A percentile compares a stretch with the other conserved stretches of the same genome.
These are phyloP conservation scores for Trachymyrmex septentrionalis DNA, from an alignment of 1,140 invertebrate genomes.

Conservation along the genomic window DNA sequence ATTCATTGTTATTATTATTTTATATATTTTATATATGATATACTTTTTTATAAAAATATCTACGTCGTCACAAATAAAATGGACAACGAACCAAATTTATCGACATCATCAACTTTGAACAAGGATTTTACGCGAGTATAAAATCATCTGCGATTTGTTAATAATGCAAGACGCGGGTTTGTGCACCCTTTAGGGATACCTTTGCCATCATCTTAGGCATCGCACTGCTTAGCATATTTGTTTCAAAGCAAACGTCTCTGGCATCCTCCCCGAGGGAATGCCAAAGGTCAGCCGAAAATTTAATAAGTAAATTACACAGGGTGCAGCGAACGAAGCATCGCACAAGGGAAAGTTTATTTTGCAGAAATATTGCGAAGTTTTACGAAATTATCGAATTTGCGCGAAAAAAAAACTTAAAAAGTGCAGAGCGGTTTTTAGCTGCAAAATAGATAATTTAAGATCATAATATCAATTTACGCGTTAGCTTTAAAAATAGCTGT, in stretches of 20 bases:
- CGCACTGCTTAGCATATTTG: conserved; percentile 84
- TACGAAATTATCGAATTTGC: conserved; percentile 23
- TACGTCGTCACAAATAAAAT: not conserved
- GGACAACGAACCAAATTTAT: not conserved
- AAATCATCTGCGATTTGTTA: conserved; percentile 32
- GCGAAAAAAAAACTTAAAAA: not conserved
- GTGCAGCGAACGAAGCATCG: conserved; percentile 45
- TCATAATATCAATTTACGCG: not conserved
- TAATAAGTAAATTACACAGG: conserved; percentile 86
- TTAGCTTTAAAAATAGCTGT: not conserved
- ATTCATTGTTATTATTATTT: not conserved
- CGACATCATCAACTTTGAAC: not conserved
- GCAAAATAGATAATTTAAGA: not conserved
- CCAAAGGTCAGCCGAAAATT: conserved; percentile 85
- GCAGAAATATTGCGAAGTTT: not conserved
- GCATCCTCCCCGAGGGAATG: conserved; percentile 83
- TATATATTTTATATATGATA: not conserved
- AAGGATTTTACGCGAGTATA: not conserved
- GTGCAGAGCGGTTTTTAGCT: not conserved
- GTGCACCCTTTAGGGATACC: conserved; percentile 71
- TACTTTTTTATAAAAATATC: conserved; percentile 1
- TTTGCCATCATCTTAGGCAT: conserved; percentile 77
- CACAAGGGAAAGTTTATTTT: conserved; percentile 50
- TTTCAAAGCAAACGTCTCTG: conserved; percentile 84
- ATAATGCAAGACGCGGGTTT: conserved; percentile 21